Evolutionary conservation across 2,113 vertebrate genomes (phyloP).

Genomic region (Choloepus hoffmanni): DNA sequence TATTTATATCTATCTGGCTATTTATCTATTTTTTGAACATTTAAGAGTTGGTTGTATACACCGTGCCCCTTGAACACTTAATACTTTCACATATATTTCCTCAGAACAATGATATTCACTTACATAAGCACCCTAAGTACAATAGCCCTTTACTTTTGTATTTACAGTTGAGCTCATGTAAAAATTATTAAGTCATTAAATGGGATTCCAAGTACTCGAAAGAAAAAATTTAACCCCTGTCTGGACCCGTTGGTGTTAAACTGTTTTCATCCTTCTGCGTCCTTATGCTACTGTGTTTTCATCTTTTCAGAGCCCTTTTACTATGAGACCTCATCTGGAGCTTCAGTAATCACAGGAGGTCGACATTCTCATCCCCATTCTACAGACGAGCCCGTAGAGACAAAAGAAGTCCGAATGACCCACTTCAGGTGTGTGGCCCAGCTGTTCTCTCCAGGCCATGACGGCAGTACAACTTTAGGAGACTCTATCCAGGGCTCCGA

Average conservation of each 20-base stretch:
- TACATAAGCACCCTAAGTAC: too few relatives aligned
- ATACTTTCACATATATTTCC: too few relatives aligned
- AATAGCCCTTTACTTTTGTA: background rate
- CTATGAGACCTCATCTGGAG: background rate
- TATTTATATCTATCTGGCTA: too few relatives aligned
- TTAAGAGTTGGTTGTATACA: too few relatives aligned
- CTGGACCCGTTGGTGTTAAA: background rate
- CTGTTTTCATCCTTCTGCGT: background rate
- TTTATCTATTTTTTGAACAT: too few relatives aligned
- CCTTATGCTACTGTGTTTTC: background rate
- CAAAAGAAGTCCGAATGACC: background rate
- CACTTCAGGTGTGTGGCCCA: background rate
- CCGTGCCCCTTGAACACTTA: too few relatives aligned
- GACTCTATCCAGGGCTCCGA: background rate
- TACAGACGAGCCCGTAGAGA: background rate
- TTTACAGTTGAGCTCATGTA: conserved; percentile 17
- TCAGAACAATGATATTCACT: too few relatives aligned
- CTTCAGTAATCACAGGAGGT: background rate
- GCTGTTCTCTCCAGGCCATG: background rate
- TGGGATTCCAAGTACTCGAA: conserved; percentile 47
- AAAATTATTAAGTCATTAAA: conserved; percentile 31
- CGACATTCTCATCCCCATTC: background rate
- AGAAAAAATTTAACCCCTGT: conserved; percentile 34
- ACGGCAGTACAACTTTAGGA: background rate
- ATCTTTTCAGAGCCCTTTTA: background rate